Percentiles rank a stretch among this genome's conserved stretches.
Conservation (phyloP, 2,888 invertebrate genomes). For the Erannis defoliaria region DNA sequence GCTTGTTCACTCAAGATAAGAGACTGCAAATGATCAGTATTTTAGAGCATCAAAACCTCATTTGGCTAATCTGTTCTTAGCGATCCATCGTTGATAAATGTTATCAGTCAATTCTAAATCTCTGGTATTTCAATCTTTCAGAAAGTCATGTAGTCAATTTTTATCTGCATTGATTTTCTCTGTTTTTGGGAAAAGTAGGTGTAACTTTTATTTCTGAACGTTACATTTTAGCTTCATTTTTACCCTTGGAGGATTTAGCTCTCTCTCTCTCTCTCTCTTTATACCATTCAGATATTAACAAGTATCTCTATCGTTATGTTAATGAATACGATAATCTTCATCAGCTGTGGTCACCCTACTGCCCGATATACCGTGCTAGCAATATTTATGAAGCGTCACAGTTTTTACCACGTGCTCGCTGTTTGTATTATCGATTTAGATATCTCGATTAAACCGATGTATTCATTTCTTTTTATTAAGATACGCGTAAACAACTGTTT, state of each 20-base stretch:
- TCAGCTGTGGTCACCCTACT: conserved; percentile 33
- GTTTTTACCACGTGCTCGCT: conserved; percentile 45
- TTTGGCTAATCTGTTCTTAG: conserved; percentile 13
- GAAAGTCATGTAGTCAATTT: conserved; percentile 15
- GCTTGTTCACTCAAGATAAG: neutral
- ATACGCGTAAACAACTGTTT: too few species aligned
- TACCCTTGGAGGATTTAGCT: too few species aligned
- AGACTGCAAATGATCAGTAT: neutral
- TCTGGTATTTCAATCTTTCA: neutral
- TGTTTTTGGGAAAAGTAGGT: too few species aligned
- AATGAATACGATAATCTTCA: too few species aligned
- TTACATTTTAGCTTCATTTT: too few species aligned
- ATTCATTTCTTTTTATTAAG: too few species aligned
- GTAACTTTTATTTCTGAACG: neutral
- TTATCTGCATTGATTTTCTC: neutral
- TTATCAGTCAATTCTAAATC: conserved; percentile 14
- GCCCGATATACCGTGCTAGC: conserved; percentile 41
- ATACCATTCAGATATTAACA: too few species aligned
- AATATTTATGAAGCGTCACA: conserved; percentile 47
- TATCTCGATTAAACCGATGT: conserved; percentile 14
- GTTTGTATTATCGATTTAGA: conserved; percentile 37
- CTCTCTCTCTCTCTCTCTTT: too few species aligned
- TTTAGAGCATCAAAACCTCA: neutral
- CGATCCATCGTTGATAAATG: conserved; percentile 12
- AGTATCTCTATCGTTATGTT: too few species aligned